A percentile compares a stretch with the other conserved stretches of the same genome.
phyloP scores from a whole-genome alignment of 2,797 vertebrate species.

The Pogonophryne albipinna region DNA sequence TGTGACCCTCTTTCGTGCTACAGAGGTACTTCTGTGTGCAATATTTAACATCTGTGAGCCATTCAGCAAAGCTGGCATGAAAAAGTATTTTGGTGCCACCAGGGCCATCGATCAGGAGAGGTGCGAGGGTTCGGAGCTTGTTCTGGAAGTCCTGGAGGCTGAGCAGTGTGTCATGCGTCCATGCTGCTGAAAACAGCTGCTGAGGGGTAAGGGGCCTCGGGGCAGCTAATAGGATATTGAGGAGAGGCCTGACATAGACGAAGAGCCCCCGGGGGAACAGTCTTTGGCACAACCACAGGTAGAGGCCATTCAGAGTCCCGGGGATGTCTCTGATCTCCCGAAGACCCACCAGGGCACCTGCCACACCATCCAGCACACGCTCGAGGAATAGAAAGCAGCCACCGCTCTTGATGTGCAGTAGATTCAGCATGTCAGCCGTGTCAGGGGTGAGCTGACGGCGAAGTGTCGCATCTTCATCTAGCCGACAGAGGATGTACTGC shows the following conservation, averaged over 20 bases:
- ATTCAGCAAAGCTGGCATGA: slow-evolving; percentile 89
- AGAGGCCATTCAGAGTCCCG: slow-evolving; percentile 88
- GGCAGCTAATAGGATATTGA: slow-evolving; percentile 86
- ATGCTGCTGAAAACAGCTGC: slow-evolving; percentile 79
- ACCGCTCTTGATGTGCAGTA: slow-evolving; percentile 90
- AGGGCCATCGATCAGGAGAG: slow-evolving; percentile 79
- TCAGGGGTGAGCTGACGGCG: slow-evolving; percentile 86
- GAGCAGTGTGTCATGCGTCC: slow-evolving; percentile 78
- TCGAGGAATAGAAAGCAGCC: slow-evolving; percentile 91
- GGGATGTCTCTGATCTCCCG: slow-evolving; percentile 89
- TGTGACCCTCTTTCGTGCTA: slow-evolving; percentile 83
- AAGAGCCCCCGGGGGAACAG: slow-evolving; percentile 86
- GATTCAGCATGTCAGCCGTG: slow-evolving; percentile 88
- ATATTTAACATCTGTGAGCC: slow-evolving; percentile 89
- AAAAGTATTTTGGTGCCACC: slow-evolving; percentile 82
- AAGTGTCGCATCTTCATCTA: slow-evolving; percentile 83
- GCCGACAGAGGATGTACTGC: slow-evolving; percentile 87
- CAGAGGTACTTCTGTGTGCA: slow-evolving; percentile 89
- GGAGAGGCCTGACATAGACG: slow-evolving; percentile 78
- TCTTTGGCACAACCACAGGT: slow-evolving; percentile 90
- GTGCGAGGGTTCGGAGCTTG: slow-evolving; percentile 75
- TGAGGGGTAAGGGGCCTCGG: slow-evolving; percentile 75
- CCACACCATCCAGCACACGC: slow-evolving; percentile 87
- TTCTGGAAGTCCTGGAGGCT: slow-evolving; percentile 78
- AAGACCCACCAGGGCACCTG: slow-evolving; percentile 80